These are phyloP conservation scores for Astatotilapia flaviijosephi DNA, from an alignment of 2,113 vertebrate genomes.

Conservation along the genomic window DNA sequence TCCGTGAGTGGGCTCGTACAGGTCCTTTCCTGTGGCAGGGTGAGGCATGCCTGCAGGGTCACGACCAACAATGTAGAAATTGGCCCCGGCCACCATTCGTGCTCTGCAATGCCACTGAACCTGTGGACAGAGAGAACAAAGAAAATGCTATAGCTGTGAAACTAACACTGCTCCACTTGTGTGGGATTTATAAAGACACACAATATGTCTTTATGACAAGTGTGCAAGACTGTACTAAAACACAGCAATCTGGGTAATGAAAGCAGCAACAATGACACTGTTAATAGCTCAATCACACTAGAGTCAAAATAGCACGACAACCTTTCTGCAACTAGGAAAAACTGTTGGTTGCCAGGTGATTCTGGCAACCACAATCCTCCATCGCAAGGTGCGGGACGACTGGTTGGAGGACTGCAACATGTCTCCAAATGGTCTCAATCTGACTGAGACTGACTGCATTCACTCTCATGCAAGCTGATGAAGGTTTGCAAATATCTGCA, in stretches of 20 bases:
- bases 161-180: neutral
- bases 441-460: neutral
- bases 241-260: neutral
- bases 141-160: neutral
- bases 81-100: constrained; percentile 96
- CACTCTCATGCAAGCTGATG: neutral
- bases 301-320: neutral
- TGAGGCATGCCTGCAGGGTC: constrained; percentile 98
- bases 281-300: neutral
- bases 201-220: neutral
- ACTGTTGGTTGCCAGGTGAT: neutral
- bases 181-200: neutral
- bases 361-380: neutral
- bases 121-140: constrained; percentile 54
- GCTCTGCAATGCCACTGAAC: constrained; percentile 98
- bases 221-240: neutral
- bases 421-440: neutral
- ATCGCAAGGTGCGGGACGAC: rapidly evolving
- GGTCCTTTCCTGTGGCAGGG: constrained; percentile 89
- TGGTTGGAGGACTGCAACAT: neutral
- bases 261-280: neutral
- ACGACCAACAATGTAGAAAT: constrained; percentile 97
- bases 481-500: neutral
- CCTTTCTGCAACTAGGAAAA: neutral
- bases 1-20: constrained; percentile 93